These are phyloP conservation scores for Fabriciana adippe DNA, from an alignment of 2,888 invertebrate genomes.

Conservation along the genomic window DNA sequence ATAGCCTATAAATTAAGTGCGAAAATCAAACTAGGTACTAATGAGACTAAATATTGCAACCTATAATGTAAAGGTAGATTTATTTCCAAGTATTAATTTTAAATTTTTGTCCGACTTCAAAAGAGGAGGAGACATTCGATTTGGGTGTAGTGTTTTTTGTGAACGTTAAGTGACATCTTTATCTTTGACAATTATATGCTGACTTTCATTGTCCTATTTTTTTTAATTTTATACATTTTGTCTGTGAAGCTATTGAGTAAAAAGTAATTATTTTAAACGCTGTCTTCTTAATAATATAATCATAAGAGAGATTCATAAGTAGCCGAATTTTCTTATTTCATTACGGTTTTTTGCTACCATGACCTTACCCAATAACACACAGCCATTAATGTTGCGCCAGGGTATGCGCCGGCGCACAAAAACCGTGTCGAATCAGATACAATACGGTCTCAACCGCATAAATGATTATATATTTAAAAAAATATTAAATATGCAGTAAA, in stretches of 20 bases:
- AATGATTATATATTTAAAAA: not conserved
- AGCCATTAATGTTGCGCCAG: slow-evolving; percentile 56
- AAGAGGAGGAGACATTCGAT: not conserved
- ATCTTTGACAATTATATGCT: too few relatives aligned
- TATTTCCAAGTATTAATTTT: too few relatives aligned
- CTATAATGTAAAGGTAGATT: too few relatives aligned
- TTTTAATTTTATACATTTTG: too few relatives aligned
- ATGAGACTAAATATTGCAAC: not conserved
- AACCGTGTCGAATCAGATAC: slow-evolving; percentile 71
- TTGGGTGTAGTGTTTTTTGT: too few relatives aligned
- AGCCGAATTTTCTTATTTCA: too few relatives aligned
- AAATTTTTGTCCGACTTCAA: too few relatives aligned
- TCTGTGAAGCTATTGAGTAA: not conserved
- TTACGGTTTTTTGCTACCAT: slow-evolving; percentile 42
- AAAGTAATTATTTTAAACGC: not conserved
- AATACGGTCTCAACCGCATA: slow-evolving; percentile 52
- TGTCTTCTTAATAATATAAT: too few relatives aligned
- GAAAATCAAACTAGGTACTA: slow-evolving; percentile 1
- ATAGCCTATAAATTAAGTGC: not conserved
- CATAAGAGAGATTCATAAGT: too few relatives aligned
- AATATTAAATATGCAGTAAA: too few relatives aligned
- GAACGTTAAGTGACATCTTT: too few relatives aligned
- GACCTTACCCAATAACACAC: slow-evolving; percentile 51
- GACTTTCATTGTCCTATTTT: too few relatives aligned
- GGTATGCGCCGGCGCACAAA: slow-evolving; percentile 57